These are phyloP conservation scores for Hemiscyllium ocellatum DNA, from an alignment of 2,113 vertebrate species.

Conservation along the genomic window DNA sequence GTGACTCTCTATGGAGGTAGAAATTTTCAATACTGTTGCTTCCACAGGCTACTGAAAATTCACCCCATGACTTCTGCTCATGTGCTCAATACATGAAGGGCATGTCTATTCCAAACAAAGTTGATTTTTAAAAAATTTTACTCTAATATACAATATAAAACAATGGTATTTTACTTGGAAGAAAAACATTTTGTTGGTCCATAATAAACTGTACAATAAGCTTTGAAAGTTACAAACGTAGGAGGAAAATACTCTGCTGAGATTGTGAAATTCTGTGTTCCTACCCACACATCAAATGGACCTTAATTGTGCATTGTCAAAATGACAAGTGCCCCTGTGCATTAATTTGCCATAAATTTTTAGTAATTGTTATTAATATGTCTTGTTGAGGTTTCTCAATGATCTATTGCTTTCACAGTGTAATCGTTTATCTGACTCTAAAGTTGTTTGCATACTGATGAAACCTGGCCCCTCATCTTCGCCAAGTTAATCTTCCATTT, in stretches of 20 bases:
- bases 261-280: neutral
- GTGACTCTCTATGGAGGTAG: neutral
- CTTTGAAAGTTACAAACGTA: constrained; percentile 21
- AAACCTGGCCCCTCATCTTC: neutral
- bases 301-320: constrained; percentile 30
- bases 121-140: neutral
- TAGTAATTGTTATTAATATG: neutral
- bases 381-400: neutral
- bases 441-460: neutral
- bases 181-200: neutral
- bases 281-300: constrained; percentile 18
- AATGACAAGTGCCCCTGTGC: neutral
- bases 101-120: neutral
- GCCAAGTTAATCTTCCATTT: neutral
- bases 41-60: neutral
- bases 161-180: constrained; percentile 19
- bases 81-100: neutral
- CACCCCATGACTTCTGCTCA: neutral
- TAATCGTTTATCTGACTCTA: neutral
- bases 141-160: neutral
- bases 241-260: constrained; percentile 33
- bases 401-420: neutral
- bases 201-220: neutral
- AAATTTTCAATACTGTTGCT: neutral
- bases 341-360: constrained; percentile 11